A percentile compares a stretch with the other conserved stretches of the same genome.
Conservation (phyloP, 2,888 invertebrate genomes). For the Acanthosepion esculentum region DNA sequence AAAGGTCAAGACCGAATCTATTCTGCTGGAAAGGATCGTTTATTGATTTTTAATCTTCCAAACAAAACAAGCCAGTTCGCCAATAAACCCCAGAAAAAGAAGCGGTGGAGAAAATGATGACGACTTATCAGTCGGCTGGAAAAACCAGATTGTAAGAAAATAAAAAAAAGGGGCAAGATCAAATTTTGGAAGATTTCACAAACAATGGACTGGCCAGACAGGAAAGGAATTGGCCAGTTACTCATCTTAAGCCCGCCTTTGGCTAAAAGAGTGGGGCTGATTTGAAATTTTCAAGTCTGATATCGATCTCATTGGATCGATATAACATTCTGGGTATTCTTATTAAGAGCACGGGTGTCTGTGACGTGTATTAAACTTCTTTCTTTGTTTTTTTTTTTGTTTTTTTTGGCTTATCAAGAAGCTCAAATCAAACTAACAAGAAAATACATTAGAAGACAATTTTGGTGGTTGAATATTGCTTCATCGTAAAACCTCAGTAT, state of each 20-base stretch:
- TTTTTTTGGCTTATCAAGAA: neutral
- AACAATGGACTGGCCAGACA: neutral
- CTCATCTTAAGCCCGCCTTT: neutral
- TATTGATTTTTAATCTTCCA: neutral
- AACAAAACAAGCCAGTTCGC: neutral
- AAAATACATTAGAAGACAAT: neutral
- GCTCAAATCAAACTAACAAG: neutral
- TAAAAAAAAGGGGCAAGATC: neutral
- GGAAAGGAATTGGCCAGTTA: neutral
- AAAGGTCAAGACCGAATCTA: neutral
- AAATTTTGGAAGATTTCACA: neutral
- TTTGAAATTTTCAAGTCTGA: conserved; percentile 14
- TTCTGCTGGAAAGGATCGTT: neutral
- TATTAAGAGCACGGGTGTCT: neutral
- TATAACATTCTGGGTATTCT: neutral
- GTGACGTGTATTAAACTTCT: neutral
- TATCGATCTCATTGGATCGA: neutral
- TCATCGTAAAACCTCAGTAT: neutral
- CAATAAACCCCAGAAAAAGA: neutral
- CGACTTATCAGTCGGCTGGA: too few relatives aligned
- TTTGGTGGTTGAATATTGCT: neutral
- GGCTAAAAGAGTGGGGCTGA: neutral
- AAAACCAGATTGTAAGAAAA: neutral
- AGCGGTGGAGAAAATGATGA: too few relatives aligned
- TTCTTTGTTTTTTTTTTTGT: neutral